Conservation (phyloP, 2,113 vertebrate genomes). For the Pipa parva region DNA sequence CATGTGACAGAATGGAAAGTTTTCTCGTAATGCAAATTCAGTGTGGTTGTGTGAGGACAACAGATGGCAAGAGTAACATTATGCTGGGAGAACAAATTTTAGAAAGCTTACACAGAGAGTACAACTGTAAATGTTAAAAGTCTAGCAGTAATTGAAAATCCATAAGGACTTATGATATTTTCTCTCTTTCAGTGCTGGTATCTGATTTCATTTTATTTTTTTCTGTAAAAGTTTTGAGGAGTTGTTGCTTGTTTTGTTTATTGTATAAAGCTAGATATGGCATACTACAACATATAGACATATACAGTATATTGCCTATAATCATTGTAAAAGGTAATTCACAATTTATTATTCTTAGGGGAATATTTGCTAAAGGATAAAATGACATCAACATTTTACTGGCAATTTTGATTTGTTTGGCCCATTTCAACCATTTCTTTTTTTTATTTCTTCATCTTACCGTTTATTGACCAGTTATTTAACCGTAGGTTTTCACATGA, state of each 20-base stretch:
- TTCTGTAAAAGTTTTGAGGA: slow-evolving; percentile 16
- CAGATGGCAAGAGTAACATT: slow-evolving; percentile 40
- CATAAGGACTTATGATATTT: slow-evolving; percentile 33
- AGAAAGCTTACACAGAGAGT: slow-evolving; percentile 38
- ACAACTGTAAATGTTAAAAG: slow-evolving; percentile 41
- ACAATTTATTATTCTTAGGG: too few species aligned
- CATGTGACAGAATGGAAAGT: slow-evolving; percentile 36
- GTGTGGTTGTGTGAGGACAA: slow-evolving; percentile 27
- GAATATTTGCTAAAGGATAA: too few species aligned
- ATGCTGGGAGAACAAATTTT: slow-evolving; percentile 39
- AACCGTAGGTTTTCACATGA: too few species aligned
- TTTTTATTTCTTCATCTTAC: too few species aligned
- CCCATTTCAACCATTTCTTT: too few species aligned
- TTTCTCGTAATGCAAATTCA: slow-evolving; percentile 39
- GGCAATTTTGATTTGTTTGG: too few species aligned
- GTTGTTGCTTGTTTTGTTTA: slow-evolving; percentile 20
- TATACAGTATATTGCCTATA: too few species aligned
- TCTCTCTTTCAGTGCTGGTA: not conserved
- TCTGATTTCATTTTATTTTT: slow-evolving; percentile 25
- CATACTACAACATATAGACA: too few species aligned
- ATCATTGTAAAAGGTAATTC: too few species aligned
- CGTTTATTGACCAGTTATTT: too few species aligned
- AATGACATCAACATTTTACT: too few species aligned
- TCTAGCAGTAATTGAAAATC: slow-evolving; percentile 37
- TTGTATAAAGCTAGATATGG: not conserved